phyloP scores from a whole-genome alignment of 2,888 invertebrate genomes.

The Apeira syringaria region DNA sequence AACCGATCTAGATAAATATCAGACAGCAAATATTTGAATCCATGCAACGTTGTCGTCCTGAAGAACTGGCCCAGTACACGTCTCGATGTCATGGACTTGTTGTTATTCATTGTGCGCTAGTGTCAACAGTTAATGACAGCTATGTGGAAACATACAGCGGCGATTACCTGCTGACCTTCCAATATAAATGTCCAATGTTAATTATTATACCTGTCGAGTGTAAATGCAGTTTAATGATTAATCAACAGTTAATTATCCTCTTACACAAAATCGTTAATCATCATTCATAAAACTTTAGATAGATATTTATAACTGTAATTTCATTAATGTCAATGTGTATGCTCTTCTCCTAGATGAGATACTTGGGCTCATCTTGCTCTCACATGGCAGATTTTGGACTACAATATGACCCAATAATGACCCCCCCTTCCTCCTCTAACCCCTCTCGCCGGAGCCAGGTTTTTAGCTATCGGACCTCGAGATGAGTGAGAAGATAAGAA shows the following conservation, averaged over 20 bases:
- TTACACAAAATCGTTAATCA: constrained; percentile 3
- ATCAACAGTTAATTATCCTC: constrained; percentile 2
- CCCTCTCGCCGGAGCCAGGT: no score
- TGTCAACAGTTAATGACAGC: background rate
- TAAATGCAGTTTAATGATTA: background rate
- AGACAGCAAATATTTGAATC: constrained; percentile 66
- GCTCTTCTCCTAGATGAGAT: no score
- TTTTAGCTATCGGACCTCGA: no score
- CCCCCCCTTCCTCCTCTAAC: no score
- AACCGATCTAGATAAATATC: constrained; percentile 57
- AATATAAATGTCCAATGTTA: constrained; percentile 1
- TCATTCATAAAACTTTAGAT: no score
- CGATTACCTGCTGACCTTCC: constrained; percentile 4
- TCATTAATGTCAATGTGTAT: no score
- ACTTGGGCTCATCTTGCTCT: no score
- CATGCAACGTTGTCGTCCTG: constrained; percentile 64
- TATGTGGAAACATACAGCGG: background rate
- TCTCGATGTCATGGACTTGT: constrained; percentile 25
- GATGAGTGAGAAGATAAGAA: no score
- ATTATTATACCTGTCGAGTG: constrained; percentile 1
- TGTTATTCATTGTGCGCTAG: constrained; percentile 3
- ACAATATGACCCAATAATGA: no score
- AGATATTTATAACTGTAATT: no score
- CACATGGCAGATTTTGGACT: no score
- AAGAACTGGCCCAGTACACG: constrained; percentile 48